Percentiles rank a stretch among this genome's conserved stretches.
These are phyloP conservation scores for Thamnophis elegans DNA, from an alignment of 2,797 vertebrate genomes.

Conservation along the genomic window DNA sequence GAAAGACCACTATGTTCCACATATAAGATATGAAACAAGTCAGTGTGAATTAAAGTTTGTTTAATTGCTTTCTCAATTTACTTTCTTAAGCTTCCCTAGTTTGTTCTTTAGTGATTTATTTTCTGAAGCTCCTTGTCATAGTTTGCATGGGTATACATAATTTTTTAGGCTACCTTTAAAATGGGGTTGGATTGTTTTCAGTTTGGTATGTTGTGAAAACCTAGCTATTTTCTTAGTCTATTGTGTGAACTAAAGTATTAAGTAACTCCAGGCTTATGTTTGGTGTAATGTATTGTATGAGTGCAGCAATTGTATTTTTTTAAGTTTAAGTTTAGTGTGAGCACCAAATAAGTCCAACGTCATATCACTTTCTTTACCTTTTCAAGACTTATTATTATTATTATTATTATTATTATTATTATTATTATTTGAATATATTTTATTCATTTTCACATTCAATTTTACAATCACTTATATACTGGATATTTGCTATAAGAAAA, in stretches of 20 bases:
- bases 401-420: too few species aligned
- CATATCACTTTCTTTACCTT: neutral
- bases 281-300: neutral
- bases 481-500: too few species aligned
- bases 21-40: neutral
- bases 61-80: neutral
- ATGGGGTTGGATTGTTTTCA: neutral
- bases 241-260: neutral
- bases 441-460: too few species aligned
- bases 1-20: neutral
- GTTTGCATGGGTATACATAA: neutral
- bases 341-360: neutral
- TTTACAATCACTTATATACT: too few species aligned
- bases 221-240: neutral
- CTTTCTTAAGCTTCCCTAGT: neutral
- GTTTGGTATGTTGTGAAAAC: neutral
- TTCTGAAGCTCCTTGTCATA: neutral
- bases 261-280: neutral
- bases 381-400: neutral
- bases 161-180: neutral
- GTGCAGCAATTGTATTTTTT: neutral
- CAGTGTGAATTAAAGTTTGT: neutral
- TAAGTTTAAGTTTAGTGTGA: neutral
- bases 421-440: too few species aligned
- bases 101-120: neutral